These are phyloP conservation scores for Paratilapia polleni DNA, from an alignment of 2,113 vertebrate species.

Conservation along the genomic window DNA sequence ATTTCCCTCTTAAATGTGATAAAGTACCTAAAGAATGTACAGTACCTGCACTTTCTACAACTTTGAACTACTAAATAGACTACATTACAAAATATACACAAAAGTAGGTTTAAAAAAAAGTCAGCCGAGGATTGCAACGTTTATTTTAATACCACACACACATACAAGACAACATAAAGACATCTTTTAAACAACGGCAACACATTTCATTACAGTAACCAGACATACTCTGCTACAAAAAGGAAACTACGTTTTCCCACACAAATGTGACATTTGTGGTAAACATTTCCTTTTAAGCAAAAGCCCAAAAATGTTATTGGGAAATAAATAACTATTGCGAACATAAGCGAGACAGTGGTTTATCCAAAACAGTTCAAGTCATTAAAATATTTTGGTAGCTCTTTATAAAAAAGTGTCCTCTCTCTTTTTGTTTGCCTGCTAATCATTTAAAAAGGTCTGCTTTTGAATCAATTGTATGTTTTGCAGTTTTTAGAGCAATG, in stretches of 20 bases:
- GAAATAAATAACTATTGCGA: slow-evolving; percentile 76
- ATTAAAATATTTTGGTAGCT: slow-evolving; percentile 57
- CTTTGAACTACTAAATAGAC: not conserved
- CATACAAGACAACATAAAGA: slow-evolving; percentile 28
- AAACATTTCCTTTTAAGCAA: slow-evolving; percentile 20
- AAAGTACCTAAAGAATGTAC: too few species aligned
- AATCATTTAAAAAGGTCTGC: slow-evolving; percentile 8
- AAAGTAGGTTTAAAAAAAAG: not conserved
- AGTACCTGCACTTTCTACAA: not conserved
- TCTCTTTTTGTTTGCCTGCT: not conserved
- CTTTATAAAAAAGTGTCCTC: slow-evolving; percentile 15
- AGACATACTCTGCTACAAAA: slow-evolving; percentile 33
- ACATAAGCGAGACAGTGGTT: slow-evolving; percentile 78
- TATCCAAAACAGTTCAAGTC: slow-evolving; percentile 82
- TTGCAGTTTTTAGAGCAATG: not conserved
- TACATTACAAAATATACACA: not conserved
- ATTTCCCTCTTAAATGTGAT: not conserved
- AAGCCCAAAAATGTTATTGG: not conserved
- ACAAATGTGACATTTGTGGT: slow-evolving; percentile 23
- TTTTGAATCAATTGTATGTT: not conserved
- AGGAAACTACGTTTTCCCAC: slow-evolving; percentile 10
- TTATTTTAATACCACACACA: slow-evolving; percentile 49
- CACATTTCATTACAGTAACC: slow-evolving; percentile 19
- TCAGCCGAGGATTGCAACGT: slow-evolving; percentile 4
- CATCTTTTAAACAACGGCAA: slow-evolving; percentile 25